These are phyloP conservation scores for Sebastes baramenuke DNA, from an alignment of 2,797 vertebrate species.

Conservation along the genomic window DNA sequence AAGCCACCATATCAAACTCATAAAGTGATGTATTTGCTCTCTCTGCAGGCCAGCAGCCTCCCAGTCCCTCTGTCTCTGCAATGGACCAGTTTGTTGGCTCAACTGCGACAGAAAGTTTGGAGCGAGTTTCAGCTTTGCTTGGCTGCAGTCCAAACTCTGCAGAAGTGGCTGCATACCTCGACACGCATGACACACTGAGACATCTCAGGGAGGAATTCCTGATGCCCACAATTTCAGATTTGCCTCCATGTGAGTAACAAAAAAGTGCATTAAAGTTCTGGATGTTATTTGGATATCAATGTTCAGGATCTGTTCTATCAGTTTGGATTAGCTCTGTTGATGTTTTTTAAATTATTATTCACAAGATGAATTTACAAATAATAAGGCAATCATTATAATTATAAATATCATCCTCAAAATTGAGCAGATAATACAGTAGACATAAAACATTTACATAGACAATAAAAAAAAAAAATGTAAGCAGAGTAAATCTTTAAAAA, in stretches of 20 bases:
- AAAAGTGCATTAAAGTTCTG: not conserved
- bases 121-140: conserved; percentile 72
- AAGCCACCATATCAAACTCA: not conserved
- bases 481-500: no score
- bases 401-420: no score
- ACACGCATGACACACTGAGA: conserved; percentile 84
- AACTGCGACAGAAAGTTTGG: conserved; percentile 73
- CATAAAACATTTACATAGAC: no score
- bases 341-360: not conserved
- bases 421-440: no score
- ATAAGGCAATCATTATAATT: no score
- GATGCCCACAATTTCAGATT: conserved; percentile 87
- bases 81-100: conserved; percentile 57
- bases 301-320: no score
- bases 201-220: conserved; percentile 85
- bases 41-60: not conserved
- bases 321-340: not conserved
- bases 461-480: no score
- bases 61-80: not conserved
- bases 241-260: conserved; percentile 87
- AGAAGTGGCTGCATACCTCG: conserved; percentile 84
- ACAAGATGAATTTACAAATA: no score
- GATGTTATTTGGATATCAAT: not conserved
- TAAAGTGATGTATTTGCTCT: not conserved
- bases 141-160: conserved; percentile 80